Evolutionary conservation across 2,113 vertebrate species (phyloP), one percentile per base, ranked within the genome.

Genomic region (Zootoca vivipara): DNA sequence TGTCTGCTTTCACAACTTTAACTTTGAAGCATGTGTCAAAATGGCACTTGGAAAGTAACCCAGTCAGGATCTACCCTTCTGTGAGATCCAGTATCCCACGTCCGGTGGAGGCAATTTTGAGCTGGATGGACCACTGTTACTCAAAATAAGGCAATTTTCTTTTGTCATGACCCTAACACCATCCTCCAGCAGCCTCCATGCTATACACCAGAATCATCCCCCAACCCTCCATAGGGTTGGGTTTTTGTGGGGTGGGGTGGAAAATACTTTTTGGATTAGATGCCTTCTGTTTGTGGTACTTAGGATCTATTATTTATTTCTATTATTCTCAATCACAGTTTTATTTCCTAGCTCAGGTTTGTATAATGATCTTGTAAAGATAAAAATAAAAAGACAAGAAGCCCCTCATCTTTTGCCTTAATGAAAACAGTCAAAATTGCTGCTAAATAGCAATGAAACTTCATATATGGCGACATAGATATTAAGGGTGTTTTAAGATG

Each of bases 381-480:
- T 42, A 38, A 38, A 38, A 38, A 38, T 38, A 42, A 42, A 42
- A 42, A 42, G 40, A 42, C 40, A 42, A 42, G 4, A 42, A 42
- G 40, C 40, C 40, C 40, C 40, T 42, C 40, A 7, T 42, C 40
- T 42, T 42, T 42, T 42, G 40, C 35, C 24, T 0, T 77, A n/a
- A 72, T 72, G 38, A 52, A 7, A 46, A 0, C 0, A 38, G 84
- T 56, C 72, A 85, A 62, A 9, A n/a, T 56, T 67, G 5, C 3
- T 2, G 12, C 0, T 24, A 3, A 16, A 26, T 0, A 0, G 3
- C 33, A 0, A 18, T 10, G 35, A 0, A 0, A 22, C 0, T 24
- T 74, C 35, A 22, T 40, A 74, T 74, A 20, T 22, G 18, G 35
- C 38, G 35, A 74, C 33, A 74, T 74, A 33, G 35, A 74, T 20